A percentile compares a stretch with the other conserved stretches of the same genome.
Conservation (phyloP, 2,888 invertebrate genomes). For the Andrena hattorfiana region DNA sequence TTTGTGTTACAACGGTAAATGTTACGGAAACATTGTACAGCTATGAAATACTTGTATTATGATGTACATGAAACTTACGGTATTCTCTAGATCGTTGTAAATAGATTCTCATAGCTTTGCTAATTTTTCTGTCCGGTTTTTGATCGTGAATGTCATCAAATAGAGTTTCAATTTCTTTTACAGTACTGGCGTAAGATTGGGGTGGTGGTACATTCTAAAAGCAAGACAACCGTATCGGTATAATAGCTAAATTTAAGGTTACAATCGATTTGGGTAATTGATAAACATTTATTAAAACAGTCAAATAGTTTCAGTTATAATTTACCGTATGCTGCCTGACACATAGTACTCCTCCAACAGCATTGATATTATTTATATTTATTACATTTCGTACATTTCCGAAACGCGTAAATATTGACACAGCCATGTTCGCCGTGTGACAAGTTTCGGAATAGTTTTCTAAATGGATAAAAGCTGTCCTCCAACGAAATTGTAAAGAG, state of each 20-base stretch:
- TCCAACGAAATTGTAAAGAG: background rate
- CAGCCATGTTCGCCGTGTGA: constrained; percentile 50
- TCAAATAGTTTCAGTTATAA: background rate
- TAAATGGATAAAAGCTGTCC: background rate
- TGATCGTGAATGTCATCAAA: background rate
- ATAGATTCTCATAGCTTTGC: constrained; percentile 96
- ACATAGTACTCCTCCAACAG: constrained; percentile 16
- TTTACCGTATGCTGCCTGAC: constrained; percentile 42
- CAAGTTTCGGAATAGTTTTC: background rate
- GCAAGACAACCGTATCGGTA: background rate
- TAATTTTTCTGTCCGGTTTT: constrained; percentile 87
- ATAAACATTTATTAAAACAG: background rate
- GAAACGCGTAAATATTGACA: constrained; percentile 49
- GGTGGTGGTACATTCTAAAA: constrained; percentile 41
- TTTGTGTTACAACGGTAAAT: background rate
- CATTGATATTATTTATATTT: constrained; percentile 44
- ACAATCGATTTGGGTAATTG: constrained; percentile 3
- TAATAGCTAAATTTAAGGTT: constrained; percentile 11
- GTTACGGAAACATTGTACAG: background rate
- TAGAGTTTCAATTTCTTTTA: background rate
- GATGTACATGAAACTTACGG: constrained; percentile 83
- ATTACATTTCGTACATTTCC: constrained; percentile 46
- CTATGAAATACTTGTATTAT: background rate
- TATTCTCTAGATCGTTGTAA: constrained; percentile 93
- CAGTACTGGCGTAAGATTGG: background rate